Evolutionary conservation across 2,113 vertebrate species (phyloP), one percentile per base, ranked within the genome.

Genomic region (Leptobrachium ailaonicum): DNA sequence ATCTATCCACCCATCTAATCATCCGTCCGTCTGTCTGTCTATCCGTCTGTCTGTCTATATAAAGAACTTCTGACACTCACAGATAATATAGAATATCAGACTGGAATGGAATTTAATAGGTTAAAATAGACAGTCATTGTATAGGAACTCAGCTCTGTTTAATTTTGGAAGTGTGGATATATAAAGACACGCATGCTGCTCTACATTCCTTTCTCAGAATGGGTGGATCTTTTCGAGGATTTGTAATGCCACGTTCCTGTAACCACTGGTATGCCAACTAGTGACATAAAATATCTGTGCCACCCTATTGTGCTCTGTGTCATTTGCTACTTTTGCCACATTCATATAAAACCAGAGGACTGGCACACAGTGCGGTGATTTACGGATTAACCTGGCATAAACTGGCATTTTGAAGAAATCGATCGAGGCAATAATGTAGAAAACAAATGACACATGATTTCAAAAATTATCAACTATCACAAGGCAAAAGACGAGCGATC

Each of bases 371-470:
- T 44, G 2, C 13, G 13, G 9, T 10, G 12, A 69, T 43, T 7
- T 71, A 47, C 8, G 5, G n/a, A 71, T 71, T 71, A 50, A 71
- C 50, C 44, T 40, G 0, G 80, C 84, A 85, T 75, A 73, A 56
- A 78, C 84, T 82, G 84, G 82, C 83, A 60, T 14, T 32, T 32
- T 32, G 20, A 32, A 32, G 0, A 32, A 32, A 32, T 32, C 20
- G 20, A 32, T 32, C 20, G 20, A 32, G 20, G 20, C 20, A 32
- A 32, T 32, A 32, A 32, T 32, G 20, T 32, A 32, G 20, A 32
- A 32, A 32, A 32, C 20, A 32, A 32, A 32, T 32, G 0, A 32
- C 20, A 32, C 20, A 60, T 60, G 56, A 60, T 13, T 54, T 54
- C 9, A 60, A 12, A 13, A 1, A 14, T 12, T 10, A 60, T 10